Conservation (phyloP, 2,113 vertebrate genomes). For the Lagopus leucura region DNA sequence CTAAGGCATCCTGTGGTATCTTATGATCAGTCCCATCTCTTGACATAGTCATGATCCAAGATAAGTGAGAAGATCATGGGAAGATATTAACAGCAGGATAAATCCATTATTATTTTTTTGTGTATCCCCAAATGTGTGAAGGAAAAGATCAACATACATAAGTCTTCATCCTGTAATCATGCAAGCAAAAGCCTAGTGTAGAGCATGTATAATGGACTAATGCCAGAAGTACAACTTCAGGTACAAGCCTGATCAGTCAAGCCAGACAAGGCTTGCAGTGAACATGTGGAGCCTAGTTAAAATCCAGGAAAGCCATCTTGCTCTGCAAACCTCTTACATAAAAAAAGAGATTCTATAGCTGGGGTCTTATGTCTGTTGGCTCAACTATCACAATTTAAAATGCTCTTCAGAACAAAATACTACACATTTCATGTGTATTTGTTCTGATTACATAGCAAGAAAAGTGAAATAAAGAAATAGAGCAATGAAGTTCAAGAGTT, state of each 20-base stretch:
- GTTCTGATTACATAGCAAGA: neutral
- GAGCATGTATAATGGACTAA: neutral
- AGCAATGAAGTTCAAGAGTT: slow-evolving; percentile 15
- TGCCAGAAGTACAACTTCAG: neutral
- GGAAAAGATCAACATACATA: neutral
- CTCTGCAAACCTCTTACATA: neutral
- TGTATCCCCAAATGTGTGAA: neutral
- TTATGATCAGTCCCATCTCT: neutral
- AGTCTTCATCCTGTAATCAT: neutral
- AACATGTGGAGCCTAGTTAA: neutral
- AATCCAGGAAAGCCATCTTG: neutral
- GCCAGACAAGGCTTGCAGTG: neutral
- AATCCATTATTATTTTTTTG: neutral
- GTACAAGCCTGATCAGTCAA: neutral
- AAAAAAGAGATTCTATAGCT: neutral
- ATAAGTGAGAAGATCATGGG: neutral
- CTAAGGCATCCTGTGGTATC: neutral
- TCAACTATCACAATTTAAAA: neutral
- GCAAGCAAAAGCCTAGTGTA: neutral
- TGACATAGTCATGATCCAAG: neutral
- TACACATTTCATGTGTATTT: neutral
- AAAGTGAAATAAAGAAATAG: slow-evolving; percentile 1
- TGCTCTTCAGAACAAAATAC: neutral
- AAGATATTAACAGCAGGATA: fast-evolving
- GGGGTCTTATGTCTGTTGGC: neutral